Evolutionary conservation across 2,113 vertebrate genomes (phyloP), one percentile per base, ranked within the genome.

Genomic region (Eulemur macaco): DNA sequence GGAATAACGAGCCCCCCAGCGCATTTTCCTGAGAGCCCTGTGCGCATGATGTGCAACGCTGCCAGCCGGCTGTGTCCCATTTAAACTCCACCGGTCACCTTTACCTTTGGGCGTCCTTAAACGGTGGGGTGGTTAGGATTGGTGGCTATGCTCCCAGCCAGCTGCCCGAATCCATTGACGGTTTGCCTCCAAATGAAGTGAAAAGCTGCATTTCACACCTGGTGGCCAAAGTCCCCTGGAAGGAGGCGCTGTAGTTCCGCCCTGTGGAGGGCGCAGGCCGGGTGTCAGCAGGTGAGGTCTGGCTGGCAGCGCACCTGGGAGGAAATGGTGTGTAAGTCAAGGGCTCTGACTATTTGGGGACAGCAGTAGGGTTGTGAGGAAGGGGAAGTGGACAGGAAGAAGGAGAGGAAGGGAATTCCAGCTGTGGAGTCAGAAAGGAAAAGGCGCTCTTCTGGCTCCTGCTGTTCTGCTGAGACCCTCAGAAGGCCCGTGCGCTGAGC

Each of bases 211-310:
- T 68, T n/a, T n/a, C 86, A 56, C 37, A 47, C 52, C 20, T 10
- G 34, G 5, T 10, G 34, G 5, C 12, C 15, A 42, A 66, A 34
- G 6, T 66, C 34, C 25, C 39, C 29, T 29, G 12, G 20, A 63
- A 8, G 56, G 29, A 86, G 39, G 29, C 27, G 1, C 11, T 14
- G 5, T 21, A 9, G 52, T 12, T 8, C 29, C 50, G 1, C 34
- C 0, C 1, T 5, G 12, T 2, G 2, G 17, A 54, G 6, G 68
- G 50, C 7, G 1, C 1, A 8, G 15, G 10, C 8, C 8, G 31
- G 42, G 29, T 7, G 58, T 66, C 12, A 1, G 21, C 73, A 37
- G 54, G 71, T 13, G 17, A 29, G 5, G 4, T 45, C 80, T 60
- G 66, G 25, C 23, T 11, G 42, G n/a, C 9, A 3, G 9, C 29